Evolutionary conservation across 2,113 vertebrate species (phyloP).

Genomic region (Gymnogyps californianus): DNA sequence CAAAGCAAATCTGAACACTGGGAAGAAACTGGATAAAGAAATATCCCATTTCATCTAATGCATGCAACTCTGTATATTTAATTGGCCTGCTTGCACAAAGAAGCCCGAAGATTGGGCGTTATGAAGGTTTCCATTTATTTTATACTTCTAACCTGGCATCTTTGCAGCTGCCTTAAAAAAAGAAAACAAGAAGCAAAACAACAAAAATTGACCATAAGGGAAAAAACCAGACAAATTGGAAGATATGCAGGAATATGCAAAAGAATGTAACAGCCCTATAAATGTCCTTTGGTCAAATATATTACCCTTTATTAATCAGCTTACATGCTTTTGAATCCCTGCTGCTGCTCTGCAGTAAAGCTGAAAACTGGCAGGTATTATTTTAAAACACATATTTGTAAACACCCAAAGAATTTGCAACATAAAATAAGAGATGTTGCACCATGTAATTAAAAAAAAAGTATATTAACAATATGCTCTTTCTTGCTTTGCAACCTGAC

Average conservation of each 20-base stretch:
- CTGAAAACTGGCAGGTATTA: constrained; percentile 16
- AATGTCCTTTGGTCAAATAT: constrained; percentile 4
- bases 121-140: neutral
- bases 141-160: neutral
- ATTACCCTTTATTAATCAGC: constrained; percentile 2
- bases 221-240: neutral
- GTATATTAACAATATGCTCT: neutral
- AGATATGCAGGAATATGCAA: neutral
- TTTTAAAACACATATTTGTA: neutral
- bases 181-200: neutral
- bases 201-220: neutral
- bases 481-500: neutral
- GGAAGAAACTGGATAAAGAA: neutral
- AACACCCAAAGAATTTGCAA: neutral
- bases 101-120: neutral
- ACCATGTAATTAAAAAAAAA: neutral
- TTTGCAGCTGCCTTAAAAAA: neutral
- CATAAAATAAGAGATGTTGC: neutral
- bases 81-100: neutral
- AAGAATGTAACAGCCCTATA: neutral
- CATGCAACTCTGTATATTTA: neutral
- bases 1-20: neutral
- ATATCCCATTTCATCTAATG: neutral
- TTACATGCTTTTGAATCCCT: neutral
- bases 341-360: neutral